phyloP scores from a whole-genome alignment of 1,140 invertebrate genomes.

The Cecropterus lyciades region DNA sequence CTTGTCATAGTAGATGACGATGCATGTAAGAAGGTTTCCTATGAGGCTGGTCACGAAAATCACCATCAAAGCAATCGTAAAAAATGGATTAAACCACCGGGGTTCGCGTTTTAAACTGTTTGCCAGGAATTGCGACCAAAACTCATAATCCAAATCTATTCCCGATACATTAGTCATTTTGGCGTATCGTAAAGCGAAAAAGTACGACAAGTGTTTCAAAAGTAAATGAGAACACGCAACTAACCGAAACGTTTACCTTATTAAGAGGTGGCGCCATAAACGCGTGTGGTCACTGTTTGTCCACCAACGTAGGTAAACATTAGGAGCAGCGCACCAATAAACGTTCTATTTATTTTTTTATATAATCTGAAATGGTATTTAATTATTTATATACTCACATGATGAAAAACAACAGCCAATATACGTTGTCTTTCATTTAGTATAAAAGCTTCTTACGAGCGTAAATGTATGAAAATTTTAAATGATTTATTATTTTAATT shows the following conservation, averaged over 20 bases:
- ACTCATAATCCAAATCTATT: constrained; percentile 40
- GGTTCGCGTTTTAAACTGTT: constrained; percentile 38
- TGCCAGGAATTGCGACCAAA: constrained; percentile 51
- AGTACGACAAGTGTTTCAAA: neutral
- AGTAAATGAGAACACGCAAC: neutral
- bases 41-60: constrained; percentile 91
- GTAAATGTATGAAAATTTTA: too few species aligned
- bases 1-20: constrained; percentile 92
- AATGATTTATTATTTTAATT: too few species aligned
- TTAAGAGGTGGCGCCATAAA: neutral
- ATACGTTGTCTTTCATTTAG: too few species aligned
- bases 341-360: constrained; percentile 3
- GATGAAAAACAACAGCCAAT: too few species aligned
- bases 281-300: neutral
- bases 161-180: constrained; percentile 23
- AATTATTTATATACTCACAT: too few species aligned
- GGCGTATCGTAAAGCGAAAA: neutral
- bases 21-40: constrained; percentile 93
- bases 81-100: constrained; percentile 41
- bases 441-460: too few species aligned
- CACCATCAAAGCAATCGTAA: constrained; percentile 54
- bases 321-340: constrained; percentile 3
- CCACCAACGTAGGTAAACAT: constrained; percentile 1
- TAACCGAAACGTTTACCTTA: neutral
- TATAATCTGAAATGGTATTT: neutral